Evolutionary conservation across 1,140 invertebrate species (phyloP).

Genomic region (Diploscapter pachys): DNA sequence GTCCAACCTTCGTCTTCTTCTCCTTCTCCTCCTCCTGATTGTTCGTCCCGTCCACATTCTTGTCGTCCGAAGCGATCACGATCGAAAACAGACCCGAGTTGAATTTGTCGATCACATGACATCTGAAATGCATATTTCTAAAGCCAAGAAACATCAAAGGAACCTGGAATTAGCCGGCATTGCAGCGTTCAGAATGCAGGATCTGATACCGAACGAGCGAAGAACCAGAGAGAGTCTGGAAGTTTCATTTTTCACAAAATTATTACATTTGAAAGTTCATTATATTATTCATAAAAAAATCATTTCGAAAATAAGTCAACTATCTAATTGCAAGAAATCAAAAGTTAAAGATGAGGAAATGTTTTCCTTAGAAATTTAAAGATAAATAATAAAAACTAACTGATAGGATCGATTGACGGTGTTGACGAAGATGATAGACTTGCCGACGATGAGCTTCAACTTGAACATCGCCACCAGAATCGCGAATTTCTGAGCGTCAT

Average conservation of each 20-base stretch:
- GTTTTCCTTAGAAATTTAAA: not conserved
- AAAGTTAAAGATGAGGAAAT: constrained; percentile 12
- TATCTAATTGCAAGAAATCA: constrained; percentile 46
- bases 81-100: constrained; percentile 90
- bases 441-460: constrained; percentile 85
- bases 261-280: no score
- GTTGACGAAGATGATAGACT: constrained; percentile 94
- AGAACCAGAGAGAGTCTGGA: constrained; percentile 84
- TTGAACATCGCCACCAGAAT: constrained; percentile 89
- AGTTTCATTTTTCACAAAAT: no score
- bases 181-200: constrained; percentile 93
- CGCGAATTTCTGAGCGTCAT: constrained; percentile 86
- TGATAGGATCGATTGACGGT: constrained; percentile 83
- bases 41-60: constrained; percentile 40
- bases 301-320: no score
- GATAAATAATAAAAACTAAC: constrained; percentile 60
- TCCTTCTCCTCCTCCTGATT: constrained; percentile 25
- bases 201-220: constrained; percentile 88
- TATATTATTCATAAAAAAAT: no score
- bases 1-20: constrained; percentile 22
- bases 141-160: no score
- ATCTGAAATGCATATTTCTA: constrained; percentile 60
- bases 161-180: constrained; percentile 72
- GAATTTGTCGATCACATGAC: constrained; percentile 90
- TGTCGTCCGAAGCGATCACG: constrained; percentile 93